phyloP scores from a whole-genome alignment of 2,797 vertebrate species.

The Smutsia gigantea region DNA sequence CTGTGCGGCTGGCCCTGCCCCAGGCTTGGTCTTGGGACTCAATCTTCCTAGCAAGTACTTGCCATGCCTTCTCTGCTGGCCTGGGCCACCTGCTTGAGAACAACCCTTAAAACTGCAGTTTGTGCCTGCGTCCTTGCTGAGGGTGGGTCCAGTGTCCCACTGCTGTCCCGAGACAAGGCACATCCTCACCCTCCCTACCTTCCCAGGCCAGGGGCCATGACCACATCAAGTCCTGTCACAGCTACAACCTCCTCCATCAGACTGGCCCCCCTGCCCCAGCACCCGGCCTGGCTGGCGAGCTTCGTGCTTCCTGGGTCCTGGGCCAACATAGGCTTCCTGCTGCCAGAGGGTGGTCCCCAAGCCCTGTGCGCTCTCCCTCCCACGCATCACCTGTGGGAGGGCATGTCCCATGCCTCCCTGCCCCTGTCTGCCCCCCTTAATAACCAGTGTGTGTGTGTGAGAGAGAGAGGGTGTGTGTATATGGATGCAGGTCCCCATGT shows the following conservation, averaged over 20 bases:
- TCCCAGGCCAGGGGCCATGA: background rate
- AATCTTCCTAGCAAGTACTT: background rate
- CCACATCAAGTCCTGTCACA: background rate
- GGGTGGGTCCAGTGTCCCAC: background rate
- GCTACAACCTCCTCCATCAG: background rate
- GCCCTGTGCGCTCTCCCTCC: background rate
- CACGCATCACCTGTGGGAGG: background rate
- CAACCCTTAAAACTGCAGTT: too few species aligned
- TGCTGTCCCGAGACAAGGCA: background rate
- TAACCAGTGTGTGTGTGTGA: background rate
- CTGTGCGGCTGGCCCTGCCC: background rate
- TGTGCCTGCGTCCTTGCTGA: rapidly evolving
- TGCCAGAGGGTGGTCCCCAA: background rate
- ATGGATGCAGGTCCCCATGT: background rate
- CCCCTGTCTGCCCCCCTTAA: background rate
- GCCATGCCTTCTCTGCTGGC: too few species aligned
- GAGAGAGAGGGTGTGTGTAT: too few species aligned
- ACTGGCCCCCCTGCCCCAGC: background rate
- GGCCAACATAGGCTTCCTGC: background rate
- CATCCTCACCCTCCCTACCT: background rate
- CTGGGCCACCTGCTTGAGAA: too few species aligned
- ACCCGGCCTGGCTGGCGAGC: background rate
- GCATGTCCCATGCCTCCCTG: too few species aligned
- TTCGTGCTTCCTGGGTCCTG: background rate
- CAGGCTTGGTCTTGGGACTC: background rate